phyloP scores from a whole-genome alignment of 1,140 invertebrate species.

The Arion vulgaris region DNA sequence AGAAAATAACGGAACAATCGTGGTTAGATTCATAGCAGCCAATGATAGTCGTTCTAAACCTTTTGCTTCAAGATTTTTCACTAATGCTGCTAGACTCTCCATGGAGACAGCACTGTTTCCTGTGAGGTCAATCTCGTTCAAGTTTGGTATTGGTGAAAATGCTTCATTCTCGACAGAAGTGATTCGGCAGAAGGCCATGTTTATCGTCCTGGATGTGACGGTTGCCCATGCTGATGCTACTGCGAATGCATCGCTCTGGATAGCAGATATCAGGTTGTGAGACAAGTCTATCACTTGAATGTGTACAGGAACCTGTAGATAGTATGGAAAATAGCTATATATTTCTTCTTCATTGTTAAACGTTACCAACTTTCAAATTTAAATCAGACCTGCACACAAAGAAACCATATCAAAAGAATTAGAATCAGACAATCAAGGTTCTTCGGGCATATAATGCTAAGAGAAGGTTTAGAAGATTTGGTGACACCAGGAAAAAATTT shows the following conservation, averaged over 20 bases:
- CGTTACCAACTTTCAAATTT: no score
- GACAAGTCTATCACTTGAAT: constrained; percentile 56
- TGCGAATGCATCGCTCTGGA: constrained; percentile 54
- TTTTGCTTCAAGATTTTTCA: constrained; percentile 49
- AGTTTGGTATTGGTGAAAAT: constrained; percentile 46
- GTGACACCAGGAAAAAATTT: no score
- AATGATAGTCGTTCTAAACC: constrained; percentile 43
- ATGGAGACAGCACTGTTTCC: constrained; percentile 52
- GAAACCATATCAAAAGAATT: no score
- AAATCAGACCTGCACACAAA: no score
- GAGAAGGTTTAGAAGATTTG: no score
- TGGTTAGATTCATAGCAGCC: constrained; percentile 35
- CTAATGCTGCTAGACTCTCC: constrained; percentile 41
- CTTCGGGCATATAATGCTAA: no score
- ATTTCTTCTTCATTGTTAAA: no score
- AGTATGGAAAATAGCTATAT: neutral
- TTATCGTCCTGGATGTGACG: constrained; percentile 43
- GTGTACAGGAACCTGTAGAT: constrained; percentile 52
- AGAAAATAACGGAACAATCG: constrained; percentile 36
- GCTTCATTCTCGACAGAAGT: constrained; percentile 43
- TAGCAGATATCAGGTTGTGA: constrained; percentile 51
- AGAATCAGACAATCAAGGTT: no score
- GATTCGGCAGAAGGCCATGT: constrained; percentile 59
- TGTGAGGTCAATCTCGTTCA: constrained; percentile 50
- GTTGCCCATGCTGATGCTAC: constrained; percentile 50